Base-by-base conservation (phyloP, 2,888 invertebrate species). In the Amblyteles armatorius region DNA sequence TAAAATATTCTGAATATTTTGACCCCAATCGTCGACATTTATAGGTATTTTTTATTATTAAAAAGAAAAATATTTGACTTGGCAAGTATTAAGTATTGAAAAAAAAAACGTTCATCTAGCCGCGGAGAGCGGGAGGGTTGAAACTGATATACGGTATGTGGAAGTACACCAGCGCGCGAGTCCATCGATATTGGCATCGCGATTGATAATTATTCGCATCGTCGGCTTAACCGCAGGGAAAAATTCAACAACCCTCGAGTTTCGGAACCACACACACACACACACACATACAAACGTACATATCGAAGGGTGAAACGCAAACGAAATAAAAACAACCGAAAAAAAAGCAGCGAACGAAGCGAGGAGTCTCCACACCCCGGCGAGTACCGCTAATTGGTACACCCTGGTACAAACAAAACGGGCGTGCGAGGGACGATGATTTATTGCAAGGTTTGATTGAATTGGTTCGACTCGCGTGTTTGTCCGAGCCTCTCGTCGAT, bases 371-470 rank as follows among this genome's bases (percentile, higher is more conserved):
- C 82, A 73, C 85, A 82, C 85, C 80, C 83, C 77, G 73, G 73
- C 85, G 85, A 83, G 85, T 85, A 87, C 88, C 89, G 90, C 90
- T 92, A 93, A 93, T 93, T 93, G 91, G 92, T 91, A 91, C 92
- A 91, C 82, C 79, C 85, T 74, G 87, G 86, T 88, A 90, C 91
- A 91, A 92, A 92, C 91, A 92, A 89, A 88, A 87, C 87, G 88
- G 84, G 87, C 82, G 87, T 88, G 88, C 90, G 88, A 90, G 89
- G 87, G 87, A 86, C 90, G 91, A 93, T 93, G 93, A 93, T 93
- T 93, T 92, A 93, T 92, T 91, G 93, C 92, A 90, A 91, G 92
- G 93, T 92, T 92, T 92, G 93, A 93, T 93, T 93, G 93, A 93
- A 93, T 93, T 93, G 91, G 92, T 92, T 91, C 89, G 89, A 89